Conservation (phyloP, 2,797 vertebrate genomes). For the Pterois miles region DNA sequence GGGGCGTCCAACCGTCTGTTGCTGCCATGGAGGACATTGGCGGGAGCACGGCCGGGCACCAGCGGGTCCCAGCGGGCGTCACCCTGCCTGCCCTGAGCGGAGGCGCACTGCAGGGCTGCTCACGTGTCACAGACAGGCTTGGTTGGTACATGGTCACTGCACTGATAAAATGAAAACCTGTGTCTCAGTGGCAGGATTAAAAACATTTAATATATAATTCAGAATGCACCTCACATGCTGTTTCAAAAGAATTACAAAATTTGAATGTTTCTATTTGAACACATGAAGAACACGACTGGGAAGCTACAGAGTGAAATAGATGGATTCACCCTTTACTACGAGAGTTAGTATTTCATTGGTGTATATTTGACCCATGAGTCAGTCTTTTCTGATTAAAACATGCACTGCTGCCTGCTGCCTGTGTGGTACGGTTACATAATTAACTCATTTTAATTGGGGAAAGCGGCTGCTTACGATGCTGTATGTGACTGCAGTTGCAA, state of each 20-base stretch:
- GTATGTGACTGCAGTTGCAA: background rate
- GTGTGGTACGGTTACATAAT: background rate
- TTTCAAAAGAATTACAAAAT: background rate
- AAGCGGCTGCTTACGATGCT: background rate
- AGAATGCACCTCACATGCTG: background rate
- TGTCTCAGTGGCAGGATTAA: no score
- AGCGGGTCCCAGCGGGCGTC: slow-evolving; percentile 30
- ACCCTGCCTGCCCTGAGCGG: slow-evolving; percentile 21
- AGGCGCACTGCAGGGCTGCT: slow-evolving; percentile 14
- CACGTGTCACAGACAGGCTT: background rate
- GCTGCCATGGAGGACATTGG: slow-evolving; percentile 14
- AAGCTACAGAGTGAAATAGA: no score
- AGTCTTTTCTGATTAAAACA: background rate
- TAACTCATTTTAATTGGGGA: background rate
- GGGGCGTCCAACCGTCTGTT: slow-evolving; percentile 54
- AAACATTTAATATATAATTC: background rate
- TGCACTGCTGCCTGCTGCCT: background rate
- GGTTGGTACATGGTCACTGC: no score
- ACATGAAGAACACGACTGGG: no score
- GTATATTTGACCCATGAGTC: background rate
- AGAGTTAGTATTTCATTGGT: background rate
- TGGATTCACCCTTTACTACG: no score
- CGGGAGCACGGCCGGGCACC: background rate
- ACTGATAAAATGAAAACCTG: background rate
- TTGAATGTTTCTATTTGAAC: no score